These are phyloP conservation scores for Chionodraco myersi DNA, from an alignment of 2,113 vertebrate genomes.

Conservation along the genomic window DNA sequence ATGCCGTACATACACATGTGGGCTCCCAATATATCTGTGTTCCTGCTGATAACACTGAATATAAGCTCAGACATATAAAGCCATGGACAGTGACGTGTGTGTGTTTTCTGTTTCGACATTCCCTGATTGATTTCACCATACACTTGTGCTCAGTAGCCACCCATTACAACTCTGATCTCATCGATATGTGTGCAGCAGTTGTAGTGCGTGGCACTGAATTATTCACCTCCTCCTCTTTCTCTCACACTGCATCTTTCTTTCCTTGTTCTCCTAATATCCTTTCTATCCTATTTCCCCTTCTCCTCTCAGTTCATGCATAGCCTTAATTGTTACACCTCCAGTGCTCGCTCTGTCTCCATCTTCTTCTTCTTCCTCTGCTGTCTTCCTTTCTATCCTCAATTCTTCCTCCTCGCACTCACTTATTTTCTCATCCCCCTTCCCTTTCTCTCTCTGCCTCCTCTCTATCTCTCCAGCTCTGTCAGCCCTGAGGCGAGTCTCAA, in stretches of 20 bases:
- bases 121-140: constrained; percentile 90
- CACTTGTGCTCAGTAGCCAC: constrained; percentile 87
- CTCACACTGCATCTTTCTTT: constrained; percentile 43
- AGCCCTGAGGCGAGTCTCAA: constrained; percentile 74
- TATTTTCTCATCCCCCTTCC: neutral
- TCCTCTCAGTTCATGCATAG: constrained; percentile 36
- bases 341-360: constrained; percentile 45
- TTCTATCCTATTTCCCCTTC: constrained; percentile 17
- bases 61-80: neutral
- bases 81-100: constrained; percentile 38
- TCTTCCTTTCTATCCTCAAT: constrained; percentile 13
- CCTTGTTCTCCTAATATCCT: constrained; percentile 57
- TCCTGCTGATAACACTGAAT: neutral
- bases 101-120: constrained; percentile 66
- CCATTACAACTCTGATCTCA: constrained; percentile 90
- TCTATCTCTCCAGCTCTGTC: constrained; percentile 69
- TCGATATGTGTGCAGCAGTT: constrained; percentile 85
- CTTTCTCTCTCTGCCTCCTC: constrained; percentile 6
- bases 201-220: constrained; percentile 85
- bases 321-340: constrained; percentile 37
- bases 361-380: constrained; percentile 32
- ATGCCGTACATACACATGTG: neutral
- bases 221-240: constrained; percentile 83
- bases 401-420: constrained; percentile 21
- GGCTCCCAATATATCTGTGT: neutral